Evolutionary conservation across 2,113 vertebrate species (phyloP).

Genomic region (Eulemur macaco): DNA sequence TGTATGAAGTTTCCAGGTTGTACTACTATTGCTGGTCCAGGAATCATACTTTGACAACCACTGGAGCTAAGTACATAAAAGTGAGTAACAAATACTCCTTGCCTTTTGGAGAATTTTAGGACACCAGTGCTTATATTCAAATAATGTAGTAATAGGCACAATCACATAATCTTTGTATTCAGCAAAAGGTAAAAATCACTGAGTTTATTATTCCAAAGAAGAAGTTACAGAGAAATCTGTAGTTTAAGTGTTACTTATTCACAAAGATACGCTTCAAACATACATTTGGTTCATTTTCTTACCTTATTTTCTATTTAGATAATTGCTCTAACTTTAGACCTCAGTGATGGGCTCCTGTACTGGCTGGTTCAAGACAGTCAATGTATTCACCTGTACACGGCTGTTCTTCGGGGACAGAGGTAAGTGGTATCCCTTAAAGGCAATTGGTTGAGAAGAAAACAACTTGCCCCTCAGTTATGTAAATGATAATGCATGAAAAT

Average conservation of each 20-base stretch:
- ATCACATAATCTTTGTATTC: not conserved
- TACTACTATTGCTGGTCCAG: not conserved
- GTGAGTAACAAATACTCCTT: not conserved
- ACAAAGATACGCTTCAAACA: not conserved
- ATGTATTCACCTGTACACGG: slow-evolving; percentile 79
- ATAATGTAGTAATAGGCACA: not conserved
- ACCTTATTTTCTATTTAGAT: slow-evolving; percentile 78
- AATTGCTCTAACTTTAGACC: slow-evolving; percentile 83
- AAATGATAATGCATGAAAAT: not conserved
- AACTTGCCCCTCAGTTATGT: not conserved
- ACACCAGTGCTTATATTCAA: not conserved
- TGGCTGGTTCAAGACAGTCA: slow-evolving; percentile 85
- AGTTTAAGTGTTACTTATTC: not conserved
- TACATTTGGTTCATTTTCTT: slow-evolving; percentile 3
- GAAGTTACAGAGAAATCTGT: not conserved
- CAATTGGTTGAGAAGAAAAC: not conserved
- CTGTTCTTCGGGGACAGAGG: slow-evolving; percentile 70
- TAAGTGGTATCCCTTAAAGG: not conserved
- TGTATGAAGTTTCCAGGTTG: not conserved
- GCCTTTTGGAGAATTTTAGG: not conserved
- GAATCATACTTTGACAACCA: not conserved
- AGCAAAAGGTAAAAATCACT: not conserved
- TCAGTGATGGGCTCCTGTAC: slow-evolving; percentile 80
- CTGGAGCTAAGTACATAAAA: not conserved
- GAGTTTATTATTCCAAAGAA: slow-evolving; percentile 10